Base-by-base conservation (phyloP, 2,797 vertebrate genomes). In the Danio aesculapii region DNA sequence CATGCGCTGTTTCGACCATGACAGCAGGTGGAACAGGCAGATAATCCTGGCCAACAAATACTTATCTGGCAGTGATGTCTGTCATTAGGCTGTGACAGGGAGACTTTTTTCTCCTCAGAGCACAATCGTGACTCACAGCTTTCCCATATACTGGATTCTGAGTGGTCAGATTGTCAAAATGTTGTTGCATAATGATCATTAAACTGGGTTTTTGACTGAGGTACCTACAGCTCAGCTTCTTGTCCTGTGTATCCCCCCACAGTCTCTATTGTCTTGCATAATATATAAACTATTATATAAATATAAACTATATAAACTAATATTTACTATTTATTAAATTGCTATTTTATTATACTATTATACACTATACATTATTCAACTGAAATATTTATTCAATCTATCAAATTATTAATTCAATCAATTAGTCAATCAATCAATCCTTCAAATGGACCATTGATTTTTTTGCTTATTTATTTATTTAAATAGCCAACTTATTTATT, bases 21-120 rank as follows among this genome's bases (percentile, higher is more conserved):
- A 71, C 84, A 86, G 88, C 89, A 84, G 83, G 90, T 89, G 88
- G 86, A 85, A 74, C 19, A 59, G 19, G 70, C 81, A 88, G 88
- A 90, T 91, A 89, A 91, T 89, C 88, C 86, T 81, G 67, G 13
- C 39, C 17, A 83, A 81, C 82, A 83, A 77, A 81, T 61, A 82
- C 70, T 81, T 84, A 74, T 84, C 57, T 46, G 82, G 73, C 81
- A 74, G 71, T 77, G 70, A 82, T 84, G 86, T 85, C 83, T 85
- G 81, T 87, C 79, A 88, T 88, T 78, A 84, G 88, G 64, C 57
- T 74, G 85, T 80, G 90, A 88, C 87, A 84, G 88, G 84, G 63
- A 47, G 2, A 19, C 39, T 13, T 57, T 46, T n/a, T 14, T 11
- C 68, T 41, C 30, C 30, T 50, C 58, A 12, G 44, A 49, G 19